Conservation (phyloP, 2,888 invertebrate genomes). For the Lamellibrachia columna region DNA sequence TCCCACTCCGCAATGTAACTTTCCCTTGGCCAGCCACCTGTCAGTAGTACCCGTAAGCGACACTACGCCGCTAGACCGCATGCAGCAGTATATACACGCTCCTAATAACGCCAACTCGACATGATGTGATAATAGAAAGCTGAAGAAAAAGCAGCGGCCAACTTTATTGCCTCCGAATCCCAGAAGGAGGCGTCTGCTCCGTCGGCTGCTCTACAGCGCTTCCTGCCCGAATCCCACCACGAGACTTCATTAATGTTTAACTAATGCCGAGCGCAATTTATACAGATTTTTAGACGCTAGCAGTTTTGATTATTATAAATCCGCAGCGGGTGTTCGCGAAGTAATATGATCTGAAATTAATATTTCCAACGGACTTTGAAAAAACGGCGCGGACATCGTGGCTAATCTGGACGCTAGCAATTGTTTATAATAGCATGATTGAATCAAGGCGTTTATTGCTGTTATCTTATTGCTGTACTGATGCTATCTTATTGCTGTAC, state of each 20-base stretch:
- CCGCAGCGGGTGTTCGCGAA: not conserved
- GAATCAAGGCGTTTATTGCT: not conserved
- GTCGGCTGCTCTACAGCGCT: not conserved
- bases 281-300: not conserved
- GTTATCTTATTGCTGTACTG: not conserved
- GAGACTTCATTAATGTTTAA: not conserved
- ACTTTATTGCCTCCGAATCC: not conserved
- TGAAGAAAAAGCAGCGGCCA: not conserved
- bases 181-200: not conserved
- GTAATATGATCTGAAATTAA: not conserved
- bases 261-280: not conserved
- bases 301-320: slow-evolving; percentile 6
- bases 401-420: not conserved
- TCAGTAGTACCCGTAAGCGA: too few relatives aligned
- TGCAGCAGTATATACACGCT: not conserved
- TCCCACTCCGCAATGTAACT: too few relatives aligned
- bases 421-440: not conserved
- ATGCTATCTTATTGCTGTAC: not conserved
- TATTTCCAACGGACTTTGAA: not conserved
- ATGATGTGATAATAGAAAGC: not conserved
- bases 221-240: not conserved
- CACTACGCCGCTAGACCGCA: too few relatives aligned
- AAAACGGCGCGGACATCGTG: not conserved
- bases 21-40: too few relatives aligned
- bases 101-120: not conserved